Percentiles rank a stretch among this genome's conserved stretches.
Evolutionary conservation across 2,888 invertebrate species (phyloP).

Genomic region (Acanthoscelides obtectus): DNA sequence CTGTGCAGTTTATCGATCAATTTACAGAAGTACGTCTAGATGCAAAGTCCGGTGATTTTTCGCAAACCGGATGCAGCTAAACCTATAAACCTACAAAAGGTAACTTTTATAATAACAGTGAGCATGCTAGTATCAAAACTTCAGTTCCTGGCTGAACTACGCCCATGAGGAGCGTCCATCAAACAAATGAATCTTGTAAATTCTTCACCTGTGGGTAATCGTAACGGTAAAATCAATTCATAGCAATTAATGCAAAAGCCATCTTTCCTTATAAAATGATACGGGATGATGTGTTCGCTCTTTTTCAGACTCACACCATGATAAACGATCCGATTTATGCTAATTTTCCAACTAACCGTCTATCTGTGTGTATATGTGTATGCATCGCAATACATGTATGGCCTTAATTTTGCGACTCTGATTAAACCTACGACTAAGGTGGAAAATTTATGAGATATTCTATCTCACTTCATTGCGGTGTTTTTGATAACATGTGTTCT

Average conservation of each 20-base stretch:
- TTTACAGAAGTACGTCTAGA: too few relatives aligned
- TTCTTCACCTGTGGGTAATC: neutral
- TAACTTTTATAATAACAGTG: too few relatives aligned
- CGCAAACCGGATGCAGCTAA: too few relatives aligned
- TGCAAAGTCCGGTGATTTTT: too few relatives aligned
- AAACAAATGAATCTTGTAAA: neutral
- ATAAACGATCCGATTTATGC: neutral
- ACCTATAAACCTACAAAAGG: too few relatives aligned
- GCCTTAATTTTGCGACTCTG: neutral
- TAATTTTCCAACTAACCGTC: neutral
- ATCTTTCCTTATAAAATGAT: neutral
- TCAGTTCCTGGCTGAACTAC: too few relatives aligned
- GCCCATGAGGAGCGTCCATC: neutral
- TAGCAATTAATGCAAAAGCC: neutral
- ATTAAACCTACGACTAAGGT: neutral
- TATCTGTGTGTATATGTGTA: neutral
- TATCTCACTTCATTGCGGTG: neutral
- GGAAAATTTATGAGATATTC: neutral
- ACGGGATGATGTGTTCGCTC: neutral
- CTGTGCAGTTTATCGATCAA: too few relatives aligned
- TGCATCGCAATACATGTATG: neutral
- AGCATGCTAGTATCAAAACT: too few relatives aligned
- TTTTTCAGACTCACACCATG: neutral
- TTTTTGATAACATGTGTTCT: too few relatives aligned
- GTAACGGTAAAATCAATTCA: neutral